phyloP scores from a whole-genome alignment of 2,888 invertebrate genomes.

The Drosophila phalerata region DNA sequence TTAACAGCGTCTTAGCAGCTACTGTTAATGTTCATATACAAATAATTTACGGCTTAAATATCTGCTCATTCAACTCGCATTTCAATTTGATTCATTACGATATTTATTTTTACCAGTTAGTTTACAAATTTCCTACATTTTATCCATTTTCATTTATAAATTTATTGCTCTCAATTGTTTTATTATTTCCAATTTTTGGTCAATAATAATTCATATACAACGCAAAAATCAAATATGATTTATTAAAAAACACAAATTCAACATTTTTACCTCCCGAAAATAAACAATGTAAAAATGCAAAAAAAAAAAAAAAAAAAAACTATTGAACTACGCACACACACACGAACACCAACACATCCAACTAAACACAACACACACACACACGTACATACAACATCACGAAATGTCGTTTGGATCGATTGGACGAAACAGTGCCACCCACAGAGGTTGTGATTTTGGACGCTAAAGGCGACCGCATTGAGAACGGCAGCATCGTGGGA shows the following conservation, averaged over 20 bases:
- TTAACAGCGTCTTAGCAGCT: neutral
- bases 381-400: constrained; percentile 27
- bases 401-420: constrained; percentile 40
- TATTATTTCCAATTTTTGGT: constrained; percentile 35
- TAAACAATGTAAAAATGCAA: constrained; percentile 48
- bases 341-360: constrained; percentile 35
- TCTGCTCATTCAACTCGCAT: constrained; percentile 42
- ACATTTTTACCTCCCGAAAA: constrained; percentile 67
- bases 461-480: constrained; percentile 88
- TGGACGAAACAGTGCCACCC: constrained; percentile 89
- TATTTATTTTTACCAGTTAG: constrained; percentile 17
- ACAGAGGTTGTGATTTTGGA: constrained; percentile 90
- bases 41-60: constrained; percentile 10
- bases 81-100: constrained; percentile 26
- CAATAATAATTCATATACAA: constrained; percentile 49
- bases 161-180: constrained; percentile 26
- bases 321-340: constrained; percentile 49
- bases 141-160: constrained; percentile 31
- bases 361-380: constrained; percentile 39
- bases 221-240: constrained; percentile 61
- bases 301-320: constrained; percentile 38
- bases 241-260: constrained; percentile 70
- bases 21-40: neutral
- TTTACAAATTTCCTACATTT: constrained; percentile 14
- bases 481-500: constrained; percentile 86